These are phyloP conservation scores for Chaenocephalus aceratus DNA, from an alignment of 2,113 vertebrate genomes.

Conservation along the genomic window DNA sequence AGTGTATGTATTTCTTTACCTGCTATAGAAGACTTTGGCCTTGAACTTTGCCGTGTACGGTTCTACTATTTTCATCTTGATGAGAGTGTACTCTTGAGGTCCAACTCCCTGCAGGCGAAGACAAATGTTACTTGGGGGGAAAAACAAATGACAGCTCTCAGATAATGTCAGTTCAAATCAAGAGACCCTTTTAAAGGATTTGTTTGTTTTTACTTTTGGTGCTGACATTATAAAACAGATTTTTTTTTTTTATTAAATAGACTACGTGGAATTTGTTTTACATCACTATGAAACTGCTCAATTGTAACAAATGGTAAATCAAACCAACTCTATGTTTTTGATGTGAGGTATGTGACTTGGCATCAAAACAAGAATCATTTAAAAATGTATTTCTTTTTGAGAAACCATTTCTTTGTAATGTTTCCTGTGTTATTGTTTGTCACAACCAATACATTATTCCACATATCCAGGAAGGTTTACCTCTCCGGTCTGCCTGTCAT, in stretches of 20 bases:
- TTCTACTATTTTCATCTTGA: conserved; percentile 96
- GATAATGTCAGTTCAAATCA: neutral
- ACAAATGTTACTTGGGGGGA: neutral
- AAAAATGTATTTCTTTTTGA: neutral
- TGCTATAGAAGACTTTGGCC: conserved; percentile 84
- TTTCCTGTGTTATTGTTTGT: neutral
- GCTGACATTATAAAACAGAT: neutral
- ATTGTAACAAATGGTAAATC: neutral
- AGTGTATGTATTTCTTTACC: conserved; percentile 48
- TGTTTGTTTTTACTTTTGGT: neutral
- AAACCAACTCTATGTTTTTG: neutral
- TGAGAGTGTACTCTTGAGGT: conserved; percentile 95
- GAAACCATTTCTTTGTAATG: neutral
- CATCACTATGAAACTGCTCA: neutral
- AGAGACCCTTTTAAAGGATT: neutral
- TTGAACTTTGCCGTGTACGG: conserved; percentile 94
- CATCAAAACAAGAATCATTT: neutral
- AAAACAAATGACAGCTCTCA: neutral
- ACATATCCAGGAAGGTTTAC: conserved; percentile 68
- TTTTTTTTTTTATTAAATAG: neutral
- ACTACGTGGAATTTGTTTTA: neutral
- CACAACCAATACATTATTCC: neutral
- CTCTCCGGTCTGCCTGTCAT: conserved; percentile 98
- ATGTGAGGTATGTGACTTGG: neutral
- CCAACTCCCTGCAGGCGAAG: conserved; percentile 89